Percentiles rank a stretch among this genome's conserved stretches.
Conservation (phyloP, 2,113 vertebrate genomes). For the Apistogramma diplotaenia region DNA sequence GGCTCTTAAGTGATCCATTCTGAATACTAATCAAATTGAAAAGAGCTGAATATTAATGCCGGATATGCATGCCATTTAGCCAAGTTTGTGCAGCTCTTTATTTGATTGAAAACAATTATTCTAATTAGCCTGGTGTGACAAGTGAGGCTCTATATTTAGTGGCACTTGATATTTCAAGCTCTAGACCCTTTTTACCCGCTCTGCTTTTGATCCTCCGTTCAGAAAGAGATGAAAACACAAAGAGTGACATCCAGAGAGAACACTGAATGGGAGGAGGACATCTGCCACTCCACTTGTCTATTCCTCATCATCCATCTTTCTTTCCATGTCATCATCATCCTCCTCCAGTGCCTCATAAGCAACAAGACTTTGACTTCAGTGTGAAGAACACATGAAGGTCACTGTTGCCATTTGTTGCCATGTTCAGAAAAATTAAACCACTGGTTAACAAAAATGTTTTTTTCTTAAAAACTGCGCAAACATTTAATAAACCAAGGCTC, state of each 20-base stretch:
- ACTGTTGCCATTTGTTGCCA: not conserved
- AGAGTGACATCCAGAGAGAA: constrained; percentile 51
- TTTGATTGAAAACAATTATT: constrained; percentile 53
- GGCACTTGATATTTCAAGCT: constrained; percentile 57
- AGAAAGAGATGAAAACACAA: constrained; percentile 65
- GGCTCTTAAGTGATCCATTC: not conserved
- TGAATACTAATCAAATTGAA: not conserved
- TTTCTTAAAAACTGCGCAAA: not conserved
- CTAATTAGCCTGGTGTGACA: constrained; percentile 12
- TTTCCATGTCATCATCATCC: not conserved
- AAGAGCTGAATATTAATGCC: not conserved
- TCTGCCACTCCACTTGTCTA: not conserved
- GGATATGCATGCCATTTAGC: not conserved
- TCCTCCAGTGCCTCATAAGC: not conserved
- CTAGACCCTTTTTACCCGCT: constrained; percentile 19
- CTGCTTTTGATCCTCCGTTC: constrained; percentile 55
- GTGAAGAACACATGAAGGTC: not conserved
- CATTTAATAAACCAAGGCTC: too few relatives aligned
- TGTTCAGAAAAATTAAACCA: not conserved
- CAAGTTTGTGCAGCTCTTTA: constrained; percentile 15
- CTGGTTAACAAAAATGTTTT: not conserved
- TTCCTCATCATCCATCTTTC: constrained; percentile 15
- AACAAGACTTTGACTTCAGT: not conserved
- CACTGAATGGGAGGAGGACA: constrained; percentile 29
- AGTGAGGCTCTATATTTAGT: constrained; percentile 62